A percentile compares a stretch with the other conserved stretches of the same genome.
Conservation (phyloP, 2,113 vertebrate genomes). For the Pantherophis guttatus region DNA sequence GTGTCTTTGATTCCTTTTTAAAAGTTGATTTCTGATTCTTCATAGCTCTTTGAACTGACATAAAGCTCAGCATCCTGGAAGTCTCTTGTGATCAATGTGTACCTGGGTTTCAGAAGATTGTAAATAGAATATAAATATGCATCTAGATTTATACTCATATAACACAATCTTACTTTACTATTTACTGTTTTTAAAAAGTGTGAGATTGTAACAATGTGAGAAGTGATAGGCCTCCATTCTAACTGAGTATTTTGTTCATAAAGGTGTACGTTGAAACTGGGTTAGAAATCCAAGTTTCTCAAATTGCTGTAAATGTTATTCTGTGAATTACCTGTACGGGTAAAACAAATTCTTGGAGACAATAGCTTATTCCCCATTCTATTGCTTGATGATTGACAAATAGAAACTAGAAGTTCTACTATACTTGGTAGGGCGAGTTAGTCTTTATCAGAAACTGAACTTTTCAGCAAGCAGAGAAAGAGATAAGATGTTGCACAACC, state of each 20-base stretch:
- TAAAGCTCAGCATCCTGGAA: neutral
- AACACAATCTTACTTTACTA: neutral
- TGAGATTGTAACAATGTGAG: neutral
- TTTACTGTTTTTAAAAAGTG: neutral
- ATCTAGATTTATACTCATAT: neutral
- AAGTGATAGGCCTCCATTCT: neutral
- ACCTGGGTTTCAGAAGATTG: neutral
- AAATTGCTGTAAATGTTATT: neutral
- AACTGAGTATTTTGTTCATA: neutral
- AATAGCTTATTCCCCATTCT: neutral
- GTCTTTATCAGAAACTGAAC: neutral
- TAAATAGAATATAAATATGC: neutral
- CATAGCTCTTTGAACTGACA: neutral
- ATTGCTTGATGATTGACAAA: conserved; percentile 7
- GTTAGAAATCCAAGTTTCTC: neutral
- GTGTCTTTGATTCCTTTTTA: neutral
- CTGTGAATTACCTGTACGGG: neutral
- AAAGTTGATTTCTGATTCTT: neutral
- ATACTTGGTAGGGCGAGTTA: conserved; percentile 10
- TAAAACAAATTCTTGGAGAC: conserved; percentile 1
- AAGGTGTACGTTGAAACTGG: neutral
- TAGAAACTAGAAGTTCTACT: neutral
- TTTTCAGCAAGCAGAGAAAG: neutral
- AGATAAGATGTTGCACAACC: neutral
- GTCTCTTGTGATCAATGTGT: neutral